These are phyloP conservation scores for Caenorhabditis virilis DNA, from an alignment of 2,888 invertebrate genomes.

Conservation along the genomic window DNA sequence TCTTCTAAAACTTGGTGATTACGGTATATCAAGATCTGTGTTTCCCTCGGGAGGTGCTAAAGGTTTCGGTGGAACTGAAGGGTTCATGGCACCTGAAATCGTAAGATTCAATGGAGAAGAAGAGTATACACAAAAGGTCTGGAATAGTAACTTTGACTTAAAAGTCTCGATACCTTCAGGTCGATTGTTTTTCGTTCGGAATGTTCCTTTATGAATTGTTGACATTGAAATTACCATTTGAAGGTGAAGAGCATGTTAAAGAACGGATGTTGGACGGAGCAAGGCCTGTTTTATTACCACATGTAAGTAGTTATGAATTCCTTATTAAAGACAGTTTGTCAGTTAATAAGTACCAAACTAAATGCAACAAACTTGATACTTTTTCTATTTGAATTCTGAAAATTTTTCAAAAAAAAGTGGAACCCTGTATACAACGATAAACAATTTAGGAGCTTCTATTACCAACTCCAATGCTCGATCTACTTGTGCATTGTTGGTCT, in stretches of 20 bases:
- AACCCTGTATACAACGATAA: no score
- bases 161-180: slow-evolving; percentile 72
- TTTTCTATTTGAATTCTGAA: no score
- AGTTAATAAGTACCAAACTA: not conserved
- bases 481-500: slow-evolving; percentile 95
- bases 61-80: slow-evolving; percentile 97
- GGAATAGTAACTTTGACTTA: not conserved
- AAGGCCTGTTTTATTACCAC: slow-evolving; percentile 83
- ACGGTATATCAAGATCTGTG: slow-evolving; percentile 73
- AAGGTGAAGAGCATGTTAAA: slow-evolving; percentile 93
- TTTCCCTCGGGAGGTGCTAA: slow-evolving; percentile 69
- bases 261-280: slow-evolving; percentile 94
- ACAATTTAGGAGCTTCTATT: slow-evolving; percentile 70
- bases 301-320: slow-evolving; percentile 75
- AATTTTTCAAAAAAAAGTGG: not conserved
- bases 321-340: no score
- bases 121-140: slow-evolving; percentile 93
- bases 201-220: slow-evolving; percentile 96
- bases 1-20: slow-evolving; percentile 89
- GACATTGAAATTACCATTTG: slow-evolving; percentile 90
- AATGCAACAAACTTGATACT: no score
- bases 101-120: slow-evolving; percentile 97
- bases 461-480: slow-evolving; percentile 80
- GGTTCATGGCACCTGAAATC: slow-evolving; percentile 99
- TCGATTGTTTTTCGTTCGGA: slow-evolving; percentile 97